Base-by-base conservation (phyloP, 1,140 invertebrate species). In the Drosophila miranda region DNA sequence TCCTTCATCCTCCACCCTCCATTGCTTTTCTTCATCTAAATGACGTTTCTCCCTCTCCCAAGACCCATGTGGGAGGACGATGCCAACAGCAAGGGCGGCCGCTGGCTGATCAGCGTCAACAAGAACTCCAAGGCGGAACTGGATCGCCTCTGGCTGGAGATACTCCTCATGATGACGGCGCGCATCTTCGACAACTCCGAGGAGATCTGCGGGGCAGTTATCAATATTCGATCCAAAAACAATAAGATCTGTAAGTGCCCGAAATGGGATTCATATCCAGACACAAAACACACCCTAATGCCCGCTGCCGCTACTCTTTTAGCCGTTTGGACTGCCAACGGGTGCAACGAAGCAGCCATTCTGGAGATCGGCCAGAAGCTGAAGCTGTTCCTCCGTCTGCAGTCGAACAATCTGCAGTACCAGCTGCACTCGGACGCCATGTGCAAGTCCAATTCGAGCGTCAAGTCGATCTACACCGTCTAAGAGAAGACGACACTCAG, bases 1-100 rank as follows among this genome's bases (percentile, higher is more conserved):
- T 19, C 19, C 19, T 19, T 19, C 19, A 19, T 19, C 19, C 4
- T 26, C 9, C 97, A 16, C 16, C 16, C 16, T 1, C 1, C 16
- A 16, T 16, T 96, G 93, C 97, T 97, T 54, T 97, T 97, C 75
- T 97, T 98, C 73, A 96, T 98, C 30, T 98, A 98, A 92, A 93
- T 98, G 70, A 93, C 97, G 62, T 98, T 92, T 92, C 94, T 57
- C 97, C 98, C 13, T 21, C 16, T 19, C 28, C 14, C 6, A 52
- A 90, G 96, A 77, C 98, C 98, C 8, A 99, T 99, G 98, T 99
- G 98, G 98, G 99, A 99, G 93, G 98, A 99, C 92, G 93, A 94
- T 46, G 94, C 94, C 3, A 95, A 95, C 67, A 96, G 96, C 88
- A 94, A 94, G 90, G 98, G 98, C n/a, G 98, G 98, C 11, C 93